phyloP scores from a whole-genome alignment of 1,140 invertebrate species.

The Aphidius ervi region DNA sequence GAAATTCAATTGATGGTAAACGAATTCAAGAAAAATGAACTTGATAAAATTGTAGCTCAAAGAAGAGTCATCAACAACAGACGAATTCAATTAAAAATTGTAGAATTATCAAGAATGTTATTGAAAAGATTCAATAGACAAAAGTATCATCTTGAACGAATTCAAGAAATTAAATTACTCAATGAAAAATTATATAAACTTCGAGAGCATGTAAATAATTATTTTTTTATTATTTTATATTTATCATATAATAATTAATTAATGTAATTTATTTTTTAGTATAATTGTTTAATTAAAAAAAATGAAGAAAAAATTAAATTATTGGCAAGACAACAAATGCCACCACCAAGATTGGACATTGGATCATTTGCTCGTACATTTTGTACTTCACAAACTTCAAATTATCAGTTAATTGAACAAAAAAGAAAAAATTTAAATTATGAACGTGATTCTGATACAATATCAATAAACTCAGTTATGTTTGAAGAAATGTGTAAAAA shows the following conservation, averaged over 20 bases:
- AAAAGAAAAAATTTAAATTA: neutral
- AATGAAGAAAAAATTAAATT: conserved; percentile 3
- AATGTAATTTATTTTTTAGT: conserved; percentile 5
- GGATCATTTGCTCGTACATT: neutral
- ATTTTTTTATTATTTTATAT: neutral
- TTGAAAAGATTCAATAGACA: conserved; percentile 3
- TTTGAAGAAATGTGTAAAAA: conserved; percentile 10
- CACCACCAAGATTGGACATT: conserved; percentile 15
- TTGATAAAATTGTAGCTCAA: neutral
- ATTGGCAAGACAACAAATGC: conserved; percentile 14
- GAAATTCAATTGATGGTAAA: conserved; percentile 7
- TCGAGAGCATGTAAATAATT: neutral
- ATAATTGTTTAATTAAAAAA: neutral
- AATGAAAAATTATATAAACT: neutral
- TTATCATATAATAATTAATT: neutral
- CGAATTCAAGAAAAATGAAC: conserved; percentile 4
- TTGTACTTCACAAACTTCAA: neutral
- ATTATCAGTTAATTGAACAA: too few species aligned
- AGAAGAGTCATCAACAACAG: conserved; percentile 12
- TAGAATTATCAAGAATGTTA: neutral
- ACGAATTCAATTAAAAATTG: conserved; percentile 2
- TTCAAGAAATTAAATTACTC: neutral
- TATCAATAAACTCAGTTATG: conserved; percentile 10
- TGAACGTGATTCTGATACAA: conserved; percentile 4
- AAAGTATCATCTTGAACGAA: neutral